Evolutionary conservation across 2,113 vertebrate species (phyloP).

Genomic region (Carassius gibelio): DNA sequence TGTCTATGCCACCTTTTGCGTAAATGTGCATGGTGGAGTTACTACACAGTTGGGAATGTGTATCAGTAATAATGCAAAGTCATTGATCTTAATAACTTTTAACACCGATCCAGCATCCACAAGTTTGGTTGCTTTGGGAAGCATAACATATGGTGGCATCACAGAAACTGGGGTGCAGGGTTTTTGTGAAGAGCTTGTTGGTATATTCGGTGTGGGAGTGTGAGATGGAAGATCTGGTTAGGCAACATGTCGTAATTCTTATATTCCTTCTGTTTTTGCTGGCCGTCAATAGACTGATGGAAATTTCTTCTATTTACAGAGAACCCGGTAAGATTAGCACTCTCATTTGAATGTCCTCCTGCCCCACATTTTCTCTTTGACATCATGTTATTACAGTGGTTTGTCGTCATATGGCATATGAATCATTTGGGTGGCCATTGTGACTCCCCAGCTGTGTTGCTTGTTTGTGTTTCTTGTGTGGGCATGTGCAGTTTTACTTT

Average conservation of each 20-base stretch:
- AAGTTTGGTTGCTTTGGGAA: not conserved
- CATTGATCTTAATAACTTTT: not conserved
- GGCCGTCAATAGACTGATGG: conserved; percentile 99
- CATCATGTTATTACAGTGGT: conserved; percentile 37
- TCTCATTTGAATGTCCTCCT: not conserved
- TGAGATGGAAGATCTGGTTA: conserved; percentile 21
- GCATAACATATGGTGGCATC: not conserved
- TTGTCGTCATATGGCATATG: conserved; percentile 14
- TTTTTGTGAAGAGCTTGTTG: conserved; percentile 19
- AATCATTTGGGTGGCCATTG: conserved; percentile 6
- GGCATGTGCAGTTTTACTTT: conserved; percentile 43
- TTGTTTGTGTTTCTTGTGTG: conserved; percentile 43
- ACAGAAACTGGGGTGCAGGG: not conserved
- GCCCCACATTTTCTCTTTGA: conserved; percentile 15
- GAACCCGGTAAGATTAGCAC: conserved; percentile 91
- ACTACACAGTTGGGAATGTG: not conserved
- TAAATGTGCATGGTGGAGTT: not conserved
- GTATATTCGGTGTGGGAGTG: conserved; percentile 39
- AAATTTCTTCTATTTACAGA: conserved; percentile 89
- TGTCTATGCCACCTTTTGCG: conserved; percentile 2
- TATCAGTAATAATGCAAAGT: not conserved
- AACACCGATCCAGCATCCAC: not conserved
- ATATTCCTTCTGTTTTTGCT: conserved; percentile 98
- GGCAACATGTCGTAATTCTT: conserved; percentile 82
- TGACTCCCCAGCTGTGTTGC: conserved; percentile 25